Evolutionary conservation across 2,113 vertebrate genomes (phyloP).

Genomic region (Microcebus jonahi): DNA sequence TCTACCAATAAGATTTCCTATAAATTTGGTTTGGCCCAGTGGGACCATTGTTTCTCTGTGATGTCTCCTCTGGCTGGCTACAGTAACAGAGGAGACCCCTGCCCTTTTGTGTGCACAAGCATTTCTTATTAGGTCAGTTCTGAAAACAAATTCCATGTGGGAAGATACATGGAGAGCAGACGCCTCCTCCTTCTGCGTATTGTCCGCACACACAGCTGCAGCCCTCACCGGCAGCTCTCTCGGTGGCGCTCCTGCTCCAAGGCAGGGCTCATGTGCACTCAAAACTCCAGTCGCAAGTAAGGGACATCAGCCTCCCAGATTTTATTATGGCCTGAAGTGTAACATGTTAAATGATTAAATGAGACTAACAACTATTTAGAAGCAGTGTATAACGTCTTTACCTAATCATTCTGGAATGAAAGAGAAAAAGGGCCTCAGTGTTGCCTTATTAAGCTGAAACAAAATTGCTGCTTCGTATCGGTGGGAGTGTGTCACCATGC

Average conservation of each 20-base stretch:
- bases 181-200: not conserved
- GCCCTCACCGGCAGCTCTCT: not conserved
- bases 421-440: not conserved
- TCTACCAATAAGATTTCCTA: not conserved
- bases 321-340: not conserved
- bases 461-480: not conserved
- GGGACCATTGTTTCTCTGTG: not conserved
- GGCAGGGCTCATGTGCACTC: too few species aligned
- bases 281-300: not conserved
- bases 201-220: not conserved
- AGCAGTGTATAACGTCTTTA: not conserved
- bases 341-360: not conserved
- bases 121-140: not conserved
- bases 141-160: not conserved
- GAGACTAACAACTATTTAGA: not conserved
- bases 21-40: not conserved
- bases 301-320: not conserved
- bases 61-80: not conserved
- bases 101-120: fast-evolving
- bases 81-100: not conserved
- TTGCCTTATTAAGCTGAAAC: not conserved
- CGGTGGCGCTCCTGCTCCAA: not conserved
- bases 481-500: fast-evolving
- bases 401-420: not conserved
- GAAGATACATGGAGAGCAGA: not conserved